Evolutionary conservation across 1,140 invertebrate species (phyloP).

Genomic region (Psix sp.): DNA sequence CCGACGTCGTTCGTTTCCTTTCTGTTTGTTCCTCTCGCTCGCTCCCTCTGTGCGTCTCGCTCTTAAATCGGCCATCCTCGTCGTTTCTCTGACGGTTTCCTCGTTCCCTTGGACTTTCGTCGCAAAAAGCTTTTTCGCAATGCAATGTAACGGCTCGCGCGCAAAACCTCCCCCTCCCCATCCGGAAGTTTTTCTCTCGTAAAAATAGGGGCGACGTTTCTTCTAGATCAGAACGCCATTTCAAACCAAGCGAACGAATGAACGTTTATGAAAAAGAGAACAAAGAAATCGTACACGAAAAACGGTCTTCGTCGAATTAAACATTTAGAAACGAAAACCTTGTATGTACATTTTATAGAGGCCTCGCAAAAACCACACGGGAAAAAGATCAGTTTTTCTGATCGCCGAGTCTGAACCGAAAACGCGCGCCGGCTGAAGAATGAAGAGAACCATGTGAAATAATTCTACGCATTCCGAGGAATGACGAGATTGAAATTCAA

Average conservation of each 20-base stretch:
- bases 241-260: slow-evolving; percentile 32
- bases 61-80: slow-evolving; percentile 15
- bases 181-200: slow-evolving; percentile 51
- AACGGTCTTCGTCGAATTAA: slow-evolving; percentile 48
- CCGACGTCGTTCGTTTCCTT: slow-evolving; percentile 12
- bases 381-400: slow-evolving; percentile 37
- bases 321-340: slow-evolving; percentile 58
- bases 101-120: slow-evolving; percentile 46
- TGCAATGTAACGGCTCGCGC: slow-evolving; percentile 59
- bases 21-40: too few species aligned
- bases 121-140: slow-evolving; percentile 61
- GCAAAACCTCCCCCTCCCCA: slow-evolving; percentile 40
- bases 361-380: slow-evolving; percentile 25
- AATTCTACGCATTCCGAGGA: slow-evolving; percentile 4
- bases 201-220: slow-evolving; percentile 61
- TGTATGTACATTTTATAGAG: slow-evolving; percentile 49
- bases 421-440: slow-evolving; percentile 9
- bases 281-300: slow-evolving; percentile 40
- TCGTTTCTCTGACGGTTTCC: slow-evolving; percentile 23
- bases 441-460: not conserved
- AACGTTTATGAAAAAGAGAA: slow-evolving; percentile 54
- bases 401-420: slow-evolving; percentile 17
- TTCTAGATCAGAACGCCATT: slow-evolving; percentile 57
- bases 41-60: slow-evolving; percentile 2
- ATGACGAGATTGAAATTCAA: slow-evolving; percentile 3